Conservation (phyloP, 2,888 invertebrate species). For the Nowickia ferox region DNA sequence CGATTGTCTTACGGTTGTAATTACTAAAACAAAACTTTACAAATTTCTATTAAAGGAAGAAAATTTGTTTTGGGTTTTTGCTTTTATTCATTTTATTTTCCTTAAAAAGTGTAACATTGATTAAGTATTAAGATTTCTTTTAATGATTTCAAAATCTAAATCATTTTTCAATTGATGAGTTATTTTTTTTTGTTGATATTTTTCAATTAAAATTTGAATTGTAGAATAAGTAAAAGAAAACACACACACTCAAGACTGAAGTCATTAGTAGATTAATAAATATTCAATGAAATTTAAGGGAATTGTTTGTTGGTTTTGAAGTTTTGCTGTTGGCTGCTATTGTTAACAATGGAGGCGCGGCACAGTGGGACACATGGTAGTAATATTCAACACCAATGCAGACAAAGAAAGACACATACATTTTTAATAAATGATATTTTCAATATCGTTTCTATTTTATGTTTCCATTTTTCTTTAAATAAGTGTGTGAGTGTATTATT, state of each 20-base stretch:
- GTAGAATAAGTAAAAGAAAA: background rate
- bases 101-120: slow-evolving; percentile 80
- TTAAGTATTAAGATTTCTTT: slow-evolving; percentile 76
- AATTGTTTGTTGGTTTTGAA: slow-evolving; percentile 41
- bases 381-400: slow-evolving; percentile 55
- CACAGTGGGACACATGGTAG: slow-evolving; percentile 68
- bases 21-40: slow-evolving; percentile 48
- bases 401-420: slow-evolving; percentile 27
- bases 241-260: slow-evolving; percentile 32
- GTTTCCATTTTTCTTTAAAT: slow-evolving; percentile 2
- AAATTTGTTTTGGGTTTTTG: background rate
- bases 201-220: slow-evolving; percentile 18
- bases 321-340: slow-evolving; percentile 34
- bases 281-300: slow-evolving; percentile 64
- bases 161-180: slow-evolving; percentile 62
- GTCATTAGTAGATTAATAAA: slow-evolving; percentile 67
- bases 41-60: slow-evolving; percentile 47
- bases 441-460: slow-evolving; percentile 37
- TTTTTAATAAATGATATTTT: slow-evolving; percentile 67
- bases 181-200: slow-evolving; percentile 21
- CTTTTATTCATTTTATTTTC: slow-evolving; percentile 5
- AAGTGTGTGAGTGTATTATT: slow-evolving; percentile 14
- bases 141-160: slow-evolving; percentile 64
- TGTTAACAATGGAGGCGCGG: slow-evolving; percentile 63
- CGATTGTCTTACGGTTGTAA: slow-evolving; percentile 30